A percentile compares a stretch with the other conserved stretches of the same genome.
Conservation (phyloP, 2,888 invertebrate genomes). For the Sminthurinus aureus region DNA sequence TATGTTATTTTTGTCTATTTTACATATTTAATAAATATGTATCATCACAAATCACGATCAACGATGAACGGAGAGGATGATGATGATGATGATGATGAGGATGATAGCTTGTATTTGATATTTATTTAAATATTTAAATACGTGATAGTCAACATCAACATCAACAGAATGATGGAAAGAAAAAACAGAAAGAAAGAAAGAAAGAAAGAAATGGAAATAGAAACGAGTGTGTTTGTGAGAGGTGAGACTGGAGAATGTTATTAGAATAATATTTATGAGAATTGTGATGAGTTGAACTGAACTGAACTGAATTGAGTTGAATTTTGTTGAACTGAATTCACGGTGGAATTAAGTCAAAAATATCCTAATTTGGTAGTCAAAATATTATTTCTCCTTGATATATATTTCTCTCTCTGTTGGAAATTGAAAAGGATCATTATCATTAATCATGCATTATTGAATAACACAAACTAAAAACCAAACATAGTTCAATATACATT, state of each 20-base stretch:
- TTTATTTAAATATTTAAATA: too few relatives aligned
- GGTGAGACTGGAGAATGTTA: neutral
- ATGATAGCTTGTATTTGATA: too few relatives aligned
- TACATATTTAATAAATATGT: too few relatives aligned
- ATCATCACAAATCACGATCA: too few relatives aligned
- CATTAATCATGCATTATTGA: constrained; percentile 36
- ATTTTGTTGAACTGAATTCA: constrained; percentile 30
- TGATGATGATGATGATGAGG: too few relatives aligned
- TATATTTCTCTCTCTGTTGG: constrained; percentile 35
- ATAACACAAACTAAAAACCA: neutral
- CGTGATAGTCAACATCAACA: too few relatives aligned
- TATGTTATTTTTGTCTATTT: too few relatives aligned
- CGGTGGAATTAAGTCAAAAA: constrained; percentile 25
- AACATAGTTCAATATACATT: too few relatives aligned
- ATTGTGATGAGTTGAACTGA: neutral
- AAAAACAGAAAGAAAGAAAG: too few relatives aligned
- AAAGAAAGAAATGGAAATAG: neutral
- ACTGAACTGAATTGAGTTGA: neutral
- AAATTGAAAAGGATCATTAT: constrained; percentile 29
- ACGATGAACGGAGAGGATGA: too few relatives aligned
- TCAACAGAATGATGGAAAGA: too few relatives aligned
- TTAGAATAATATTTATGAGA: constrained; percentile 3
- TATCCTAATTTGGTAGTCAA: constrained; percentile 39
- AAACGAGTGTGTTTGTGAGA: neutral
- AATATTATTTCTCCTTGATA: constrained; percentile 24